These are phyloP conservation scores for Hyles lineata DNA, from an alignment of 2,888 invertebrate species.

Conservation along the genomic window DNA sequence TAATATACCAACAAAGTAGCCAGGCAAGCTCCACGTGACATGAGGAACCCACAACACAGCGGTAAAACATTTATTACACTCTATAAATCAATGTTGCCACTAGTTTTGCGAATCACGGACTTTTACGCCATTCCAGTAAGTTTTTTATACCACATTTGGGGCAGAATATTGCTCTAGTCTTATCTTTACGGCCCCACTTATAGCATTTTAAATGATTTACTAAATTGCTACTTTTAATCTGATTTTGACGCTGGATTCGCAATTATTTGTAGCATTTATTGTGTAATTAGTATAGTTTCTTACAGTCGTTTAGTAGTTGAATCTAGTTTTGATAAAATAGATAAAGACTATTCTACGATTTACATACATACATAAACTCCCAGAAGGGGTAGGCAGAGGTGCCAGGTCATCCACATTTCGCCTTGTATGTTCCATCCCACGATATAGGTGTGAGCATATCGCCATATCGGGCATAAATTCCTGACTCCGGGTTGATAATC, in stretches of 20 bases:
- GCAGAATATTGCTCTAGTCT: slow-evolving; percentile 17
- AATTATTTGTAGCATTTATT: neutral
- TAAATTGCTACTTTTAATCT: neutral
- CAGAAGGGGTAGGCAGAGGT: no score
- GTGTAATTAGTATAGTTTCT: neutral
- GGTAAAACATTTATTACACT: slow-evolving; percentile 24
- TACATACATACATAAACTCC: no score
- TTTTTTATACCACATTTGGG: slow-evolving; percentile 23
- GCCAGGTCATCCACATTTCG: no score
- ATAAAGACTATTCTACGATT: no score
- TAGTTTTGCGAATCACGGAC: slow-evolving; percentile 8
- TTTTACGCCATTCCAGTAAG: slow-evolving; percentile 7
- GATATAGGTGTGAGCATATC: no score
- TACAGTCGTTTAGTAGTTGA: no score
- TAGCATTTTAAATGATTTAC: slow-evolving; percentile 17
- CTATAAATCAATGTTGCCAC: slow-evolving; percentile 18
- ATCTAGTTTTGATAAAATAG: no score
- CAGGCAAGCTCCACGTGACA: neutral
- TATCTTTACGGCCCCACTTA: slow-evolving; percentile 21
- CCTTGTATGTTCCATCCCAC: no score
- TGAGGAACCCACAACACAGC: neutral
- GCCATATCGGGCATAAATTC: no score
- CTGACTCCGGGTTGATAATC: no score
- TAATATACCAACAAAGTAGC: neutral
- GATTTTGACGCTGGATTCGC: neutral